Evolutionary conservation across 2,888 invertebrate genomes (phyloP).

Genomic region (Leucophenga maculata): DNA sequence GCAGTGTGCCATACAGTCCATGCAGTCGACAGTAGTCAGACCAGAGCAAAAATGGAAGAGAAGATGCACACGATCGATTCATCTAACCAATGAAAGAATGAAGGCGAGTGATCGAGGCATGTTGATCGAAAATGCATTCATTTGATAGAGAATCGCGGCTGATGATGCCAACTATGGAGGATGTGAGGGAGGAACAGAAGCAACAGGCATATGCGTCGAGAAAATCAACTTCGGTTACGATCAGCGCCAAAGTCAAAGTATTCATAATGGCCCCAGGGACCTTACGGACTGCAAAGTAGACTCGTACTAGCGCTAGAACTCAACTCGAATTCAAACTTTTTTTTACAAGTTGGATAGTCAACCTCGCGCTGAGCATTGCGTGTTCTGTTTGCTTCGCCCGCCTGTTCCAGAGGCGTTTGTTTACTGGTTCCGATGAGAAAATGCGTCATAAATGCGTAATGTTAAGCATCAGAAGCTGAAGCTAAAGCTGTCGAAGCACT

Average conservation of each 20-base stretch:
- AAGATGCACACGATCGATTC: background rate
- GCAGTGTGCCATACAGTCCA: background rate
- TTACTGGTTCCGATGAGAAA: slow-evolving; percentile 56
- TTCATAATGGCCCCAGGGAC: slow-evolving; percentile 65
- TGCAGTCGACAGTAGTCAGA: slow-evolving; percentile 6
- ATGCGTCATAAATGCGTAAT: slow-evolving; percentile 68
- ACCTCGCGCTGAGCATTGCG: slow-evolving; percentile 38
- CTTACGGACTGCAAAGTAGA: slow-evolving; percentile 31
- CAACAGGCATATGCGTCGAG: slow-evolving; percentile 18
- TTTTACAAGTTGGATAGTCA: slow-evolving; percentile 26
- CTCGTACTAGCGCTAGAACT: background rate
- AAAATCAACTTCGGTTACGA: slow-evolving; percentile 26
- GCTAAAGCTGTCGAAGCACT: slow-evolving; percentile 27
- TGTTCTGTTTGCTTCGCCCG: slow-evolving; percentile 47
- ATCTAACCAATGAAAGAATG: background rate
- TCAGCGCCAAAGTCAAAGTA: slow-evolving; percentile 55
- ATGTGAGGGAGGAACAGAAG: too few relatives aligned
- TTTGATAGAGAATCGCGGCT: slow-evolving; percentile 9
- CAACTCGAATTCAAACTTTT: background rate
- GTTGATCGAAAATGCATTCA: slow-evolving; percentile 23
- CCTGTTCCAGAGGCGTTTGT: slow-evolving; percentile 22
- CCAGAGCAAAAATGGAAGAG: background rate
- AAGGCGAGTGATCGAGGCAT: slow-evolving; percentile 1
- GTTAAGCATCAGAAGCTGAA: slow-evolving; percentile 52
- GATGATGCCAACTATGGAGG: background rate